Base-by-base conservation (phyloP, 2,888 invertebrate genomes). In the Ellobium chinense region DNA sequence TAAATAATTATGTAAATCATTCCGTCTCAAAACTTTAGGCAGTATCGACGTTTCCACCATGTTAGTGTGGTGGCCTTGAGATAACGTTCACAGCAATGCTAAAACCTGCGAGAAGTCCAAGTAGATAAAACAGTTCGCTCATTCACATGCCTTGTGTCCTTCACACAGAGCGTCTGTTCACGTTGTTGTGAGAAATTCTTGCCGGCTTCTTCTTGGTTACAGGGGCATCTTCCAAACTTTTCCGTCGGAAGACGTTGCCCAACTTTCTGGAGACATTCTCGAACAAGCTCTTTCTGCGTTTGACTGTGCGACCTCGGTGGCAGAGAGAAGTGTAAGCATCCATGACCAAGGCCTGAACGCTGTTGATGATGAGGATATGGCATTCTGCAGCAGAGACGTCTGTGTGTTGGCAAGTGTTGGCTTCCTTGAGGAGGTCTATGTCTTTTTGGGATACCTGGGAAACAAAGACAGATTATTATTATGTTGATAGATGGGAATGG, bases 401-500 rank as follows among this genome's bases (percentile, higher is more conserved):
- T 36, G 78, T 76, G 69, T 82, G 85, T 37, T 77, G 82, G 60
- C 87, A 88, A 29, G 74, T 78, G 68, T 81, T 80, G 46, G 80
- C 62, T 27, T 73, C 79, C 39, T 85, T 81, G 60, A 86, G 37
- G 56, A 72, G 73, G 18, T 70, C 79, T 21, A 80, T 85, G 72
- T 86, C 87, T 58, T 82, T 95, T 95, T 93, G 96, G 96, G 93
- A 96, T 96, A 90, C 89, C 78, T 88, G 85, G 3, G 27, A 39
- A 34, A 39, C 36, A 58, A 34, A 34, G 60, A 31, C 12, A 70
- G 31, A 21, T 27, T 3, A 7, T 21, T 21, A 46, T 7, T 46
- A 46, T 12, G 46, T 12, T 12, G 18, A 18, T 46, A 12, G 18
- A 18, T 18, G 18, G 9, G 9, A 9, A 46, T 12, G 46, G 46